These are phyloP conservation scores for Scarus forsteni DNA, from an alignment of 2,797 vertebrate genomes.

Conservation along the genomic window DNA sequence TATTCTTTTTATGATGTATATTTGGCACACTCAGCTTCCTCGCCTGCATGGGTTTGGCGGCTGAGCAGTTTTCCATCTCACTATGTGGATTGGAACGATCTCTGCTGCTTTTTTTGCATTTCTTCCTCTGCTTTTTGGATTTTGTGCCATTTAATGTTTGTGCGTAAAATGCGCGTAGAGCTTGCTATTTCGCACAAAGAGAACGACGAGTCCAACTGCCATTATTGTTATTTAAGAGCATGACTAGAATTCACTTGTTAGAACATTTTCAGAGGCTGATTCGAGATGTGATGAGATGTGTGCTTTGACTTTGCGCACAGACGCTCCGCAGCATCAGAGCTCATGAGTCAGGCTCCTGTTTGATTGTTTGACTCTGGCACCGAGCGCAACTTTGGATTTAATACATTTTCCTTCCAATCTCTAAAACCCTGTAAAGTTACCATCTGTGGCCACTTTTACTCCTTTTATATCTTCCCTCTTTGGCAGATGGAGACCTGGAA, in stretches of 20 bases:
- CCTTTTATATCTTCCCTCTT: neutral
- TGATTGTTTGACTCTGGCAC: conserved; percentile 48
- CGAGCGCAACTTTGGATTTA: conserved; percentile 40
- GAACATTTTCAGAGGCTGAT: conserved; percentile 1
- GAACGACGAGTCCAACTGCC: neutral
- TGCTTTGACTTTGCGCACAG: conserved; percentile 47
- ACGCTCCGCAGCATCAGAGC: conserved; percentile 56
- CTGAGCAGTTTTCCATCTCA: conserved; percentile 88
- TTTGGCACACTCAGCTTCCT: conserved; percentile 82
- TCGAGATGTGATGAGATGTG: conserved; percentile 34
- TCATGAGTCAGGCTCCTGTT: conserved; percentile 47
- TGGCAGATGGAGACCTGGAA: conserved; percentile 5
- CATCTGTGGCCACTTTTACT: conserved; percentile 35
- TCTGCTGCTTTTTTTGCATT: conserved; percentile 37
- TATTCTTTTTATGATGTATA: conserved; percentile 87
- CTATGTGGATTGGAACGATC: conserved; percentile 69
- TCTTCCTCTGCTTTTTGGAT: conserved; percentile 49
- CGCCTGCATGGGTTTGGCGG: conserved; percentile 83
- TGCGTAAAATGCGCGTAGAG: conserved; percentile 57
- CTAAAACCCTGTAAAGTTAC: conserved; percentile 43
- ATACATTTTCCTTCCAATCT: conserved; percentile 46
- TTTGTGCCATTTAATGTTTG: conserved; percentile 39
- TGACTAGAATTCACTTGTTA: too few relatives aligned
- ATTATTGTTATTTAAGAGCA: conserved; percentile 7
- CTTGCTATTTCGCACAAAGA: conserved; percentile 29